phyloP scores from a whole-genome alignment of 2,888 invertebrate species.

The Dynastes hyllus region DNA sequence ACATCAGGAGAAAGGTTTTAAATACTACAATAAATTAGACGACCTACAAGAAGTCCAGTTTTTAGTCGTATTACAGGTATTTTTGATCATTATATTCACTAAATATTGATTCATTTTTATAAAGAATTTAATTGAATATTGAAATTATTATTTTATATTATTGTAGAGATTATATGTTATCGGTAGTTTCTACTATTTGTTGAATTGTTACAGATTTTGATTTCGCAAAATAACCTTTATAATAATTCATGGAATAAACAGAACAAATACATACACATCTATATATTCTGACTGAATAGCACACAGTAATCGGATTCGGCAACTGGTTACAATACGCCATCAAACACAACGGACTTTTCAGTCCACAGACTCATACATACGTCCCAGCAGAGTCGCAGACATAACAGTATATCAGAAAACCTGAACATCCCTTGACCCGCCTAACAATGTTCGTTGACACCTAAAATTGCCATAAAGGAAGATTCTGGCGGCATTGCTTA shows the following conservation, averaged over 20 bases:
- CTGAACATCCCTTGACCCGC: not conserved
- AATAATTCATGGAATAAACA: too few species aligned
- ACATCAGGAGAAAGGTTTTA: too few species aligned
- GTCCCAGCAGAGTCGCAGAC: not conserved
- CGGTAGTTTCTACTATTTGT: not conserved
- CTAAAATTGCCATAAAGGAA: slow-evolving; percentile 7
- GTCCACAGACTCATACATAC: not conserved
- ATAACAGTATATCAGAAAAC: slow-evolving; percentile 1
- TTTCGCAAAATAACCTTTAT: too few species aligned
- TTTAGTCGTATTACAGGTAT: too few species aligned
- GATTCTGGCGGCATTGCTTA: not conserved
- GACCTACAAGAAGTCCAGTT: too few species aligned
- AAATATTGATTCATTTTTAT: not conserved
- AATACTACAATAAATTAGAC: too few species aligned
- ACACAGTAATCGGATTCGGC: not conserved
- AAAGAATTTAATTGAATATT: too few species aligned
- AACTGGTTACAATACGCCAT: not conserved
- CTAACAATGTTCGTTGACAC: not conserved
- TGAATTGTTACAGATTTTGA: not conserved
- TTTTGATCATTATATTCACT: too few species aligned
- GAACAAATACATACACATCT: not conserved
- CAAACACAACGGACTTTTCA: not conserved
- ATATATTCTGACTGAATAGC: not conserved
- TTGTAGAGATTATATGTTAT: too few species aligned
- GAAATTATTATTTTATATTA: too few species aligned